Conservation (phyloP, 2,113 vertebrate genomes). For the Hypocryptadius cinnamomeus region DNA sequence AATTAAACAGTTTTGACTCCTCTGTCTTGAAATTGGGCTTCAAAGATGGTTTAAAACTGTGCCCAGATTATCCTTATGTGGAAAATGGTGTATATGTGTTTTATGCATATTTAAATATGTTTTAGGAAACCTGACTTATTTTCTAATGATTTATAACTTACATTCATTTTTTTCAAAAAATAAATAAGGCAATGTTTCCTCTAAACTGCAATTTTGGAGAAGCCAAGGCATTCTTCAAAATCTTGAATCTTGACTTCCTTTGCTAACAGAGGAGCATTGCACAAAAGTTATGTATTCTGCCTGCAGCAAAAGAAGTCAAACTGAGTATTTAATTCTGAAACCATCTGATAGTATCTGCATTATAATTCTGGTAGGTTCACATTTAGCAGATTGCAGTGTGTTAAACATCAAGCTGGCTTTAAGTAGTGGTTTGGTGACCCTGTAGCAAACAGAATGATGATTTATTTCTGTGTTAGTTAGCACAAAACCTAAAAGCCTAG, state of each 20-base stretch:
- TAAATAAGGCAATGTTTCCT: background rate
- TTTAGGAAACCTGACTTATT: background rate
- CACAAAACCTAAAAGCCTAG: background rate
- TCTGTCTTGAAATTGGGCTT: background rate
- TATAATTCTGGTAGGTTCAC: background rate
- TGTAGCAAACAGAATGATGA: background rate
- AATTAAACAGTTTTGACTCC: background rate
- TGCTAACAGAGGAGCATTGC: conserved; percentile 7
- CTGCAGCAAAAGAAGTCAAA: conserved; percentile 40
- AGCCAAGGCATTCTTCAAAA: background rate
- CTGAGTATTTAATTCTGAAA: conserved; percentile 31
- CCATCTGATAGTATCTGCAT: background rate
- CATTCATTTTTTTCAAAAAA: background rate
- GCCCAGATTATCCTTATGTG: background rate
- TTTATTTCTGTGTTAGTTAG: background rate
- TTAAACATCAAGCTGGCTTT: background rate
- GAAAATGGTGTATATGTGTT: background rate
- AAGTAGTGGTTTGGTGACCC: background rate
- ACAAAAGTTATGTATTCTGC: background rate
- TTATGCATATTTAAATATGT: background rate
- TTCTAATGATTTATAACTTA: background rate
- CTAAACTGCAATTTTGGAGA: conserved; percentile 17
- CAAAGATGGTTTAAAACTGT: background rate
- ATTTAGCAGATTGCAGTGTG: background rate
- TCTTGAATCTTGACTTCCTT: conserved; percentile 12